phyloP scores from a whole-genome alignment of 2,113 vertebrate genomes.

The Anseranas semipalmata region DNA sequence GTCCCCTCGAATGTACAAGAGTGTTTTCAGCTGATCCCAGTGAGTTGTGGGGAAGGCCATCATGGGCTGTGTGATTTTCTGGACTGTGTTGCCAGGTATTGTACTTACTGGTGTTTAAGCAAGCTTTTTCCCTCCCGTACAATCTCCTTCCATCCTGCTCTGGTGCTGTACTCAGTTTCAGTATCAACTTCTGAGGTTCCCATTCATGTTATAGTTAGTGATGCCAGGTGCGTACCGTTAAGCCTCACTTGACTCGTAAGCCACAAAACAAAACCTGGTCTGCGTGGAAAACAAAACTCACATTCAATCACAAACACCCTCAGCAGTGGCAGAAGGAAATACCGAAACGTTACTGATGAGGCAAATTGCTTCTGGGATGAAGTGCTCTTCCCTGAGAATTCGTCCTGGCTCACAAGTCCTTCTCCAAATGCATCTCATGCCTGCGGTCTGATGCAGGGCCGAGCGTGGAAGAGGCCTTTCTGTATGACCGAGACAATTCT shows the following conservation, averaged over 20 bases:
- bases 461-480: background rate
- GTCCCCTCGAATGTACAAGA: background rate
- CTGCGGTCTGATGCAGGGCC: background rate
- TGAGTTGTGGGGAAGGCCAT: background rate
- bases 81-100: background rate
- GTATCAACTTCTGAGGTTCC: background rate
- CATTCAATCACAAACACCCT: background rate
- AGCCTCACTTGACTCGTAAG: background rate
- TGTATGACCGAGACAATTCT: constrained; percentile 10
- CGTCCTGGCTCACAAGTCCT: background rate
- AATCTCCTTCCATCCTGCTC: background rate
- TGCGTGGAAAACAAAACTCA: background rate
- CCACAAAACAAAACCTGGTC: background rate
- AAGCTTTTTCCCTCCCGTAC: background rate
- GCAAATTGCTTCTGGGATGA: constrained; percentile 37
- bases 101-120: background rate
- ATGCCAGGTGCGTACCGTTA: background rate
- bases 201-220: background rate
- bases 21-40: background rate
- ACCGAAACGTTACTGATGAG: constrained; percentile 13
- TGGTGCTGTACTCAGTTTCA: background rate
- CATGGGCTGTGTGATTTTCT: background rate
- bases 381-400: background rate
- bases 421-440: constrained; percentile 18
- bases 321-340: background rate